Conservation (phyloP, 2,113 vertebrate species). For the Copsychus sechellarum region DNA sequence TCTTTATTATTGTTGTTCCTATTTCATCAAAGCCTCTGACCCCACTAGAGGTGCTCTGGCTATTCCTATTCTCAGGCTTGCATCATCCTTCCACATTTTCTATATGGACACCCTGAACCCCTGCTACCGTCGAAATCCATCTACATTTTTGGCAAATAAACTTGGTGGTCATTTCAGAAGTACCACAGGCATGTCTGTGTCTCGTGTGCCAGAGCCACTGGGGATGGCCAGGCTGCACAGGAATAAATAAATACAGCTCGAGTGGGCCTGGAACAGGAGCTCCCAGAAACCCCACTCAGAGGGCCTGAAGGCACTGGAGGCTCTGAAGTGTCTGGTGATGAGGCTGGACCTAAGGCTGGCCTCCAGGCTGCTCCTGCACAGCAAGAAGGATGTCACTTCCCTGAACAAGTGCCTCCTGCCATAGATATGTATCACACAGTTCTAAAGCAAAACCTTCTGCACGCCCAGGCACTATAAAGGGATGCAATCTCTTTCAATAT, state of each 20-base stretch:
- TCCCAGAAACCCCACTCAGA: not conserved
- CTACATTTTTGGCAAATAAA: not conserved
- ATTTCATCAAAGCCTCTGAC: not conserved
- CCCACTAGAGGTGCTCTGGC: not conserved
- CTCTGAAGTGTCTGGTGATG: not conserved
- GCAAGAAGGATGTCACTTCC: not conserved
- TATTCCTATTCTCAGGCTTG: not conserved
- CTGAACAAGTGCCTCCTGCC: not conserved
- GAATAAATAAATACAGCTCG: rapidly evolving
- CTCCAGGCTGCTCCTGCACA: not conserved
- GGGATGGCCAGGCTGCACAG: not conserved
- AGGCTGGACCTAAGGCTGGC: not conserved
- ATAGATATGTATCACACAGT: not conserved
- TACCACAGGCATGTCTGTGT: not conserved
- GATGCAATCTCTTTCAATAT: not conserved
- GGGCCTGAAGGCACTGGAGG: not conserved
- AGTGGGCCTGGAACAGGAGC: not conserved
- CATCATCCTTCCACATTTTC: not conserved
- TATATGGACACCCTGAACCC: not conserved
- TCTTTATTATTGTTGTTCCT: not conserved
- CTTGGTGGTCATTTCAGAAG: not conserved
- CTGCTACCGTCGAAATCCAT: not conserved
- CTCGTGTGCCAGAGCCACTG: not conserved
- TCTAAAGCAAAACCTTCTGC: not conserved
- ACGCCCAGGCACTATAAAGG: not conserved